Evolutionary conservation across 2,888 invertebrate genomes (phyloP), one percentile per base, ranked within the genome.

Genomic region (Brachylomia viminalis): DNA sequence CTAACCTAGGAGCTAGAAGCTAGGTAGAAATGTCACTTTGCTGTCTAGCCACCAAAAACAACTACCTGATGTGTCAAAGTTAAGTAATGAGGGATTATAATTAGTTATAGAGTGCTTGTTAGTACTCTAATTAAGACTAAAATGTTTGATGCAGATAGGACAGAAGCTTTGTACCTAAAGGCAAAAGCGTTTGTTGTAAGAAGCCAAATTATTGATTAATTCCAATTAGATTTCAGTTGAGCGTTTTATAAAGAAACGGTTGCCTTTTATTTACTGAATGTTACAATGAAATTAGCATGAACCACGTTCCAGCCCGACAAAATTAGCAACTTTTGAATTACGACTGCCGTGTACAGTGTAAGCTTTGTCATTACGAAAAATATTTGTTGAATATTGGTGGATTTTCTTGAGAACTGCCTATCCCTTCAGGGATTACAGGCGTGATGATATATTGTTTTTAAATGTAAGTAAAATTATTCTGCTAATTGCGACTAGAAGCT

Each of bases 71-170:
- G 58, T 72, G 58, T 58, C 52, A 62, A 76, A 72, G 27, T 49
- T 64, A 72, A n/a, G 66, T 83, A 79, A 86, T 79, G 38, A 66
- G 54, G 61, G n/a, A 49, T 38, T 65, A 33, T 38, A 75, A 74
- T 79, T 49, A 67, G 13, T n/a, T 17, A n/a, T n/a, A n/a, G n/a
- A n/a, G n/a, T n/a, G n/a, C n/a, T n/a, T n/a, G n/a, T n/a, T n/a
- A n/a, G n/a, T n/a, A n/a, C n/a, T n/a, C n/a, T n/a, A n/a, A n/a
- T n/a, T n/a, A n/a, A n/a, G n/a, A 58, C 8, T 42, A 58, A 61
- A 56, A n/a, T 23, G 3, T 49, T 38, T 52, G 11, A n/a, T 52
- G 20, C 54, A 82, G 83, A 74, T 1, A 59, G 13, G 66, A 38
- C 45, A 58, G 0, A 17, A 45, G 8, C 1, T 64, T 54, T 38